phyloP scores from a whole-genome alignment of 2,888 invertebrate species.

The Eutolmus rufibarbis region DNA sequence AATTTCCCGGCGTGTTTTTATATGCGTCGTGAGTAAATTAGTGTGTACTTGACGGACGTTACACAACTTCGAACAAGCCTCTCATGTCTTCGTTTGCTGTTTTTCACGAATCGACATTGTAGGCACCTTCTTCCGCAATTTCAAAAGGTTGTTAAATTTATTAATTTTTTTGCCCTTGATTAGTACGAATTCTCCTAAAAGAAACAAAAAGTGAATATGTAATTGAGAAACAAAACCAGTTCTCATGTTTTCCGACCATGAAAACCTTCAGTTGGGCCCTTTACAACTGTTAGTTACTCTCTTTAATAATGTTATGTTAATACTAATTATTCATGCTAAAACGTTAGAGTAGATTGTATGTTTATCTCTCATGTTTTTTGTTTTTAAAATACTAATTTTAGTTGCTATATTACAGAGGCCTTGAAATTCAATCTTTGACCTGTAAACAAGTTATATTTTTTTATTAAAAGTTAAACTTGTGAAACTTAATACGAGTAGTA shows the following conservation, averaged over 20 bases:
- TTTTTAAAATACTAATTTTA: no score
- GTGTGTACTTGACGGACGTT: neutral
- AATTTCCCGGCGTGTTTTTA: neutral
- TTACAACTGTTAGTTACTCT: neutral
- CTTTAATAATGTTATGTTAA: neutral
- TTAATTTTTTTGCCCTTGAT: neutral
- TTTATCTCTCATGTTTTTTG: neutral
- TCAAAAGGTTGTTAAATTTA: neutral
- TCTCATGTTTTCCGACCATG: neutral
- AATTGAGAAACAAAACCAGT: neutral
- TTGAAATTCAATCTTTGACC: neutral
- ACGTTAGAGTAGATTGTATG: neutral
- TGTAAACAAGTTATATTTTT: neutral
- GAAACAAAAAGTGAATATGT: neutral
- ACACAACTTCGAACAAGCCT: neutral
- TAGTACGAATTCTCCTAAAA: neutral
- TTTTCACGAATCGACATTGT: neutral
- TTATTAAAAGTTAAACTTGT: neutral
- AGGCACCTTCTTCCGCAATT: neutral
- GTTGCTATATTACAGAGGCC: neutral
- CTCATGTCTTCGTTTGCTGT: neutral
- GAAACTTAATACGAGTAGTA: no score
- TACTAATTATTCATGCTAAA: neutral
- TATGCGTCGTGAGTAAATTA: neutral
- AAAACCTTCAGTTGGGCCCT: neutral